Evolutionary conservation across 2,888 invertebrate species (phyloP), one percentile per base, ranked within the genome.

Genomic region (Noctua janthina): DNA sequence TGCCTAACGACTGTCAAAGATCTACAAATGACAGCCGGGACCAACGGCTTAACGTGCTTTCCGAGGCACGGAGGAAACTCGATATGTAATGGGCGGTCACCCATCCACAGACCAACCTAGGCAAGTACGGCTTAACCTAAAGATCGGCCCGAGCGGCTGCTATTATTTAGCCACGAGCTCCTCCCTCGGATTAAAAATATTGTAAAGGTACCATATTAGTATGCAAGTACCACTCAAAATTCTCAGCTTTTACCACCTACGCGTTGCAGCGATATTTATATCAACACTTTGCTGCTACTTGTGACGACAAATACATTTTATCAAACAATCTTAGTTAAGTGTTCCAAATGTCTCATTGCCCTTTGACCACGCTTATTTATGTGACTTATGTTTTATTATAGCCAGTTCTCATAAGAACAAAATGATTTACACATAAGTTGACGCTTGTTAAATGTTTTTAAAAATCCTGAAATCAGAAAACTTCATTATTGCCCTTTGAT

Each of bases 191-290:
- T 77, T 77, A 62, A 79, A 79, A 77, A 71, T 20, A 66, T 56
- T 69, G 35, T 69, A 56, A 35, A 29, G 51, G 49, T 73, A 59
- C n/a, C 64, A 49, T 67, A 86, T 83, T 86, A 76, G 68, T 78
- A 85, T 76, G 73, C 77, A 59, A 75, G 86, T 82, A 54, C n/a
- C 29, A 56, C 74, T 72, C 49, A 56, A 79, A 62, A 56, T 79
- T 67, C 43, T 68, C 35, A 83, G 46, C 11, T 66, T 70, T 56
- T 54, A 51, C 70, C 54, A 59, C 79, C 83, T 76, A 86, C 79
- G 74, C 72, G 56, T 49, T 62, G 73, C 64, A 70, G 39, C 35
- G 39, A 68, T 83, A 71, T 76, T 82, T 82, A 79, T 74, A 43
- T 77, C 64, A 54, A 69, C 70, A 64, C 62, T 68, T 62, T 39